phyloP scores from a whole-genome alignment of 2,888 invertebrate species.

The Machimus rusticus region DNA sequence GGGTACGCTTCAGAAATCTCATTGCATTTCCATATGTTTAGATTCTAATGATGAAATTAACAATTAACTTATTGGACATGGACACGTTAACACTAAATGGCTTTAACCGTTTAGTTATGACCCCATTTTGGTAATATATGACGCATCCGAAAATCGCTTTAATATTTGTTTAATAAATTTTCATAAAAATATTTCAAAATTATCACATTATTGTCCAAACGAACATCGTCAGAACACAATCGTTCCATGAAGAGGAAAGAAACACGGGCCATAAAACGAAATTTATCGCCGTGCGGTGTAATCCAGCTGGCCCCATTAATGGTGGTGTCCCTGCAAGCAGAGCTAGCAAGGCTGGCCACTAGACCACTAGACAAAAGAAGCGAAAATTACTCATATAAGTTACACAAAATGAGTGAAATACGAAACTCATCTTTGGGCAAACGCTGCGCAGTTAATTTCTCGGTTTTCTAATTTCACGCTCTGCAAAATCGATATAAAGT shows the following conservation, averaged over 20 bases:
- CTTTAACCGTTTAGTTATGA: not conserved
- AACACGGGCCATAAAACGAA: not conserved
- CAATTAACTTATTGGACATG: not conserved
- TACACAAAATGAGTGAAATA: conserved; percentile 10
- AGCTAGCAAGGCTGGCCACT: not conserved
- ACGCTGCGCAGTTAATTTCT: conserved; percentile 27
- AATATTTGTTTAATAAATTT: not conserved
- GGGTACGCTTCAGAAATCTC: too few relatives aligned
- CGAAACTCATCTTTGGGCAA: not conserved
- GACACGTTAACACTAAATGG: not conserved
- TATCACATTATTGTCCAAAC: not conserved
- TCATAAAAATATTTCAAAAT: not conserved
- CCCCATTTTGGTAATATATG: not conserved
- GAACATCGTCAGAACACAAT: not conserved
- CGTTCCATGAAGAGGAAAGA: not conserved
- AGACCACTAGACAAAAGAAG: conserved; percentile 12
- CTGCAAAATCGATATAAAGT: conserved; percentile 45
- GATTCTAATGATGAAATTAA: not conserved
- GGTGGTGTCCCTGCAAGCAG: not conserved
- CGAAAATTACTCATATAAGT: conserved; percentile 27
- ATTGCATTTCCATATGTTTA: too few relatives aligned
- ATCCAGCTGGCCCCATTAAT: not conserved
- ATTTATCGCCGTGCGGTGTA: conserved; percentile 8
- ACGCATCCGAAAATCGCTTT: not conserved
- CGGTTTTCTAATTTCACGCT: conserved; percentile 46